These are phyloP conservation scores for Oppia nitens DNA, from an alignment of 1,140 invertebrate species.

Conservation along the genomic window DNA sequence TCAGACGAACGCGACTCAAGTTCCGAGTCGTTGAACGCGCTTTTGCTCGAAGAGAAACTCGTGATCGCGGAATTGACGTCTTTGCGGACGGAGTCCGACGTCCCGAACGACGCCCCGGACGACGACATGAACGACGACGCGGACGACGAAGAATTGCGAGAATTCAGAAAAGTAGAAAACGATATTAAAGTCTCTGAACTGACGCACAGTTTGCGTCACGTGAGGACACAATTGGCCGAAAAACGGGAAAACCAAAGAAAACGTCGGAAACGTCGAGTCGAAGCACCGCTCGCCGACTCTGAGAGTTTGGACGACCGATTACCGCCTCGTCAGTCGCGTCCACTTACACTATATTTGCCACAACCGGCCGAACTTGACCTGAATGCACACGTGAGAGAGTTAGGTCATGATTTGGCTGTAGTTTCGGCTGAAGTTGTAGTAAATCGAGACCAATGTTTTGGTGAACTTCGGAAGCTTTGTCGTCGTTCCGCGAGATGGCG, in stretches of 20 bases:
- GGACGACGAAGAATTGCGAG: slow-evolving; percentile 14
- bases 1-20: no score
- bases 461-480: slow-evolving; percentile 14
- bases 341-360: slow-evolving; percentile 15
- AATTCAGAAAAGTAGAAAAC: slow-evolving; percentile 13
- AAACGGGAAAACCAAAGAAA: not conserved
- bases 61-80: not conserved
- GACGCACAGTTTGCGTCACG: slow-evolving; percentile 1
- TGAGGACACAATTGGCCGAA: slow-evolving; percentile 7
- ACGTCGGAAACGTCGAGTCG: not conserved
- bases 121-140: slow-evolving; percentile 6
- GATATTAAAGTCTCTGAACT: slow-evolving; percentile 15
- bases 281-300: not conserved
- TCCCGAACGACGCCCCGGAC: no score
- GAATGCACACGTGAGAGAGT: slow-evolving; percentile 2
- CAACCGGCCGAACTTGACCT: slow-evolving; percentile 3
- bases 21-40: not conserved
- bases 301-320: not conserved
- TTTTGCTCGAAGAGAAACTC: not conserved
- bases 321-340: slow-evolving; percentile 3
- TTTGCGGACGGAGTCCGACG: not conserved
- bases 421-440: slow-evolving; percentile 2
- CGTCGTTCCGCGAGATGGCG: slow-evolving; percentile 2
- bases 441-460: slow-evolving; percentile 7
- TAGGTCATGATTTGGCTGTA: slow-evolving; percentile 10